Conservation (phyloP, 2,888 invertebrate species). For the Sarcophaga rosellei region DNA sequence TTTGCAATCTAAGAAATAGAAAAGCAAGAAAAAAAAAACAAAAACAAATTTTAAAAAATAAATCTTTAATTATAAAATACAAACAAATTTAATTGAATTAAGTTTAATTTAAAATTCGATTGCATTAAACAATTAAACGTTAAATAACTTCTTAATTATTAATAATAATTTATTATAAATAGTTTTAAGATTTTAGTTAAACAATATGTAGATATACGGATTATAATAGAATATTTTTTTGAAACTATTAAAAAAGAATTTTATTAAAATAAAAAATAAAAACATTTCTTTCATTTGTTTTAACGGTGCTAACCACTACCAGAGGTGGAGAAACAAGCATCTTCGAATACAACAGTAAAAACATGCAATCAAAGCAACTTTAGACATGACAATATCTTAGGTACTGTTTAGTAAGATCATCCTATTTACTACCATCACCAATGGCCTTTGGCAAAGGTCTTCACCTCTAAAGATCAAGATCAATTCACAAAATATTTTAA, state of each 20-base stretch:
- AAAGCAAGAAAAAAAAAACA: not conserved
- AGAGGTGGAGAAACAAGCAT: no score
- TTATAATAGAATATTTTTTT: not conserved
- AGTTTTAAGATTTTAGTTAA: not conserved
- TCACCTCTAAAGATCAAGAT: no score
- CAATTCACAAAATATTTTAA: no score
- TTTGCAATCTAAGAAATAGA: not conserved
- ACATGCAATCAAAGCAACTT: no score
- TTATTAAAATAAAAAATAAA: not conserved
- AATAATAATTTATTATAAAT: not conserved
- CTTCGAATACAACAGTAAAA: no score
- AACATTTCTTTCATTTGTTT: not conserved
- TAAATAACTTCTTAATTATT: not conserved
- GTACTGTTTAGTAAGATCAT: no score
- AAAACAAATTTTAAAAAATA: not conserved
- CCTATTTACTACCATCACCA: no score
- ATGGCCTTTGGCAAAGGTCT: no score
- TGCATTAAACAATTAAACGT: not conserved
- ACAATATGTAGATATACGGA: not conserved
- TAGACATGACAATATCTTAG: no score
- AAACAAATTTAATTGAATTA: slow-evolving; percentile 1
- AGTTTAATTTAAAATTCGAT: slow-evolving; percentile 10
- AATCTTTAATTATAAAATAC: slow-evolving; percentile 6
- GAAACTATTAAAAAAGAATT: not conserved
- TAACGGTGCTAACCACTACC: not conserved